These are phyloP conservation scores for Hypotaenidia philippensis DNA, from an alignment of 2,797 vertebrate genomes.

Conservation along the genomic window DNA sequence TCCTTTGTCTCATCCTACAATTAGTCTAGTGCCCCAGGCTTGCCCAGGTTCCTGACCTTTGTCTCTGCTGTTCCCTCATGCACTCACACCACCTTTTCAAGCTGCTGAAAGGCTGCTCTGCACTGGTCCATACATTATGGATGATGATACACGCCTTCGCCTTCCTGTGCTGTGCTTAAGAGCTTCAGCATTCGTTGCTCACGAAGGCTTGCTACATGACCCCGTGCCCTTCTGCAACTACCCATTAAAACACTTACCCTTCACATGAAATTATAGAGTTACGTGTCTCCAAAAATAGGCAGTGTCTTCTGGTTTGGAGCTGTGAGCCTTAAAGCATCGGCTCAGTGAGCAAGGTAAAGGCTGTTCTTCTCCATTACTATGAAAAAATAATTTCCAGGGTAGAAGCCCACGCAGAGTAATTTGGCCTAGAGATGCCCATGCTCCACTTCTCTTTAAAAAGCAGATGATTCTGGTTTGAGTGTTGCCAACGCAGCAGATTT, in stretches of 20 bases:
- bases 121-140: neutral
- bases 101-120: neutral
- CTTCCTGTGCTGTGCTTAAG: neutral
- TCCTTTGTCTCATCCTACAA: neutral
- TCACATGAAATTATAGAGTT: neutral
- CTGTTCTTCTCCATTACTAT: neutral
- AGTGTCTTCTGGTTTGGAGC: neutral
- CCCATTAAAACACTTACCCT: neutral
- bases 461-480: neutral
- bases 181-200: fast-evolving
- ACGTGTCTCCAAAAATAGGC: neutral
- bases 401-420: neutral
- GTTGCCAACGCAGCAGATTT: neutral
- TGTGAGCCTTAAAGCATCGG: neutral
- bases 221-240: neutral
- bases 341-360: neutral
- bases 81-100: neutral
- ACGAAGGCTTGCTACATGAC: neutral
- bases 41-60: neutral
- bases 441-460: neutral
- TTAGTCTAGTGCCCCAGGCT: neutral
- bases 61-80: neutral
- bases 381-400: neutral
- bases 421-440: neutral
- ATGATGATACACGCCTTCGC: neutral